Evolutionary conservation across 2,888 invertebrate species (phyloP).

Genomic region (Pogonocherus hispidulus): DNA sequence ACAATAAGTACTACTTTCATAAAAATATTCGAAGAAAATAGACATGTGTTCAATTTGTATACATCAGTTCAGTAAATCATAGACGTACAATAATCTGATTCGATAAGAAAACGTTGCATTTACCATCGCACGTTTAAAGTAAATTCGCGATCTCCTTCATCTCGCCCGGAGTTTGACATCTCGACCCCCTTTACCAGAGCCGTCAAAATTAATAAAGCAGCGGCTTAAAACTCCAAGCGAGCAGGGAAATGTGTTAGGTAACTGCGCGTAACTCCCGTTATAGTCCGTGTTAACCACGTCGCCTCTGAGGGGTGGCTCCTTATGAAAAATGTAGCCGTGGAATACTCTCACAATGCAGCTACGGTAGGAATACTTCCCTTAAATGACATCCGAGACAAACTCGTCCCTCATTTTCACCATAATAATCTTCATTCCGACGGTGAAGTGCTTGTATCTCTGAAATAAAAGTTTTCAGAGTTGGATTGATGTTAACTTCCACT

Average conservation of each 20-base stretch:
- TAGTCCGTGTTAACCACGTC: conserved; percentile 48
- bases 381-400: conserved; percentile 31
- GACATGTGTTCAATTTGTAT: too few relatives aligned
- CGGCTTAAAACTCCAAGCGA: conserved; percentile 41
- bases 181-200: conserved; percentile 31
- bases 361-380: conserved; percentile 19
- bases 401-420: conserved; percentile 29
- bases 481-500: not conserved
- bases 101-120: too few relatives aligned
- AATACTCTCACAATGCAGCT: conserved; percentile 26
- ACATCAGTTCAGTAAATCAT: too few relatives aligned
- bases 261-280: conserved; percentile 42
- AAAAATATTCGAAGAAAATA: too few relatives aligned
- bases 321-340: conserved; percentile 27
- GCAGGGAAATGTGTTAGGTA: conserved; percentile 43
- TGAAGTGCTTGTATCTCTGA: not conserved
- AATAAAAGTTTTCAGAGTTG: conserved; percentile 1
- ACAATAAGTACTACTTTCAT: too few relatives aligned
- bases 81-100: too few relatives aligned
- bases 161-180: conserved; percentile 21
- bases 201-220: conserved; percentile 55
- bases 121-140: too few relatives aligned
- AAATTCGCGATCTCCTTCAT: conserved; percentile 11
- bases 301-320: conserved; percentile 45
- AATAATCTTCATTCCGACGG: conserved; percentile 18